These are phyloP conservation scores for Sarcophaga variegata DNA, from an alignment of 2,888 invertebrate species.

Conservation along the genomic window DNA sequence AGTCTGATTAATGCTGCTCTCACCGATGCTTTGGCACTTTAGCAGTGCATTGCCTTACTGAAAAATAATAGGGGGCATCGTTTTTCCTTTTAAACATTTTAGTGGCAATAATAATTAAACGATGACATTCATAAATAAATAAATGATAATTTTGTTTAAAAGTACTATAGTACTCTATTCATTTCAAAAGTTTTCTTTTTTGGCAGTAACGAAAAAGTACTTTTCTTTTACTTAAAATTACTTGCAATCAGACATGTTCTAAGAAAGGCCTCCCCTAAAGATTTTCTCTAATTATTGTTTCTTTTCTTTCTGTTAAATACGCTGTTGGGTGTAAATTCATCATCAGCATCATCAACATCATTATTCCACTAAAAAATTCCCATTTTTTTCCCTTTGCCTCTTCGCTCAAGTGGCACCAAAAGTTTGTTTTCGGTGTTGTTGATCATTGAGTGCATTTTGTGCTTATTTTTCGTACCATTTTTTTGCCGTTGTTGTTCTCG, in stretches of 20 bases:
- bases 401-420: constrained; percentile 33
- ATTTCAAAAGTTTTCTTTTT: too few species aligned
- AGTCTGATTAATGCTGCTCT: too few species aligned
- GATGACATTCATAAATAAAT: too few species aligned
- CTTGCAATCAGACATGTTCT: not conserved
- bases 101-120: too few species aligned
- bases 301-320: constrained; percentile 41
- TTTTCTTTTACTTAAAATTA: not conserved
- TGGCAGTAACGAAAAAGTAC: too few species aligned
- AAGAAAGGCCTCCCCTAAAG: not conserved
- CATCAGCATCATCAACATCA: constrained; percentile 13
- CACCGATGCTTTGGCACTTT: too few species aligned
- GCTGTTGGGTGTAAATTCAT: constrained; percentile 40
- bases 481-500: not conserved
- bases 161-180: not conserved
- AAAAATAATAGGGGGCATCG: too few species aligned
- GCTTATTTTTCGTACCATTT: constrained; percentile 28
- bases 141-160: not conserved
- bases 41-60: too few species aligned
- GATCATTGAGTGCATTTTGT: constrained; percentile 49
- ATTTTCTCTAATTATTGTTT: not conserved
- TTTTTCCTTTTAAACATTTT: too few species aligned
- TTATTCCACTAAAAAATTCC: not conserved
- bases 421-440: constrained; percentile 65
- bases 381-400: not conserved